Evolutionary conservation across 2,797 vertebrate species (phyloP).

Genomic region (Champsocephalus gunnari): DNA sequence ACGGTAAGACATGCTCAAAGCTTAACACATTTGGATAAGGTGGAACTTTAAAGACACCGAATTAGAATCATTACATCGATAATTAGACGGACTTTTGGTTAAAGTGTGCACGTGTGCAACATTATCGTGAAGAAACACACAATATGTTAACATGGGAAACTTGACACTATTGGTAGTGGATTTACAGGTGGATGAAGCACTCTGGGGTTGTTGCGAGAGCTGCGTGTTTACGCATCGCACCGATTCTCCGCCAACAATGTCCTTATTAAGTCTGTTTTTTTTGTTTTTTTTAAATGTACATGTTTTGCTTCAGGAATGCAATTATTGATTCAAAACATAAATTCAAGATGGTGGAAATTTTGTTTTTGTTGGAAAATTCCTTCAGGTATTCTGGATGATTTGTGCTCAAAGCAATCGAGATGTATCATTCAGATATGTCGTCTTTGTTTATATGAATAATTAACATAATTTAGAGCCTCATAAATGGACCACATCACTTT

Average conservation of each 20-base stretch:
- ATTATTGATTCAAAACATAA: accelerated
- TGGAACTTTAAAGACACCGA: conserved; percentile 31
- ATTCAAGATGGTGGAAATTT: accelerated
- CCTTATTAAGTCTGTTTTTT: not conserved
- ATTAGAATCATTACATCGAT: not conserved
- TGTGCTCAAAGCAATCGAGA: not conserved
- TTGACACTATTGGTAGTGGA: not conserved
- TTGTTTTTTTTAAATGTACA: not conserved
- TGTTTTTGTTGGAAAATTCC: not conserved
- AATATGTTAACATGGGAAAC: not conserved
- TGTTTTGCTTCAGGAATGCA: accelerated
- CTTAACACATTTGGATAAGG: not conserved
- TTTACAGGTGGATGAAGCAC: conserved; percentile 22
- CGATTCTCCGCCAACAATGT: not conserved
- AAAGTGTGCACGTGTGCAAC: not conserved
- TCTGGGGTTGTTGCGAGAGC: too few relatives aligned
- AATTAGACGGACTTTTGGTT: too few relatives aligned
- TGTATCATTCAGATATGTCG: not conserved
- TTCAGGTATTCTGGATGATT: not conserved
- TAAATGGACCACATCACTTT: not conserved
- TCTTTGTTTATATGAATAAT: not conserved
- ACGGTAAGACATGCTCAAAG: too few relatives aligned
- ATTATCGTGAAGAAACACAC: not conserved
- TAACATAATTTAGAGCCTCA: not conserved
- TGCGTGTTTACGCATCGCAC: conserved; percentile 34